Evolutionary conservation across 2,113 vertebrate species (phyloP).

Genomic region (Serilophus lunatus): DNA sequence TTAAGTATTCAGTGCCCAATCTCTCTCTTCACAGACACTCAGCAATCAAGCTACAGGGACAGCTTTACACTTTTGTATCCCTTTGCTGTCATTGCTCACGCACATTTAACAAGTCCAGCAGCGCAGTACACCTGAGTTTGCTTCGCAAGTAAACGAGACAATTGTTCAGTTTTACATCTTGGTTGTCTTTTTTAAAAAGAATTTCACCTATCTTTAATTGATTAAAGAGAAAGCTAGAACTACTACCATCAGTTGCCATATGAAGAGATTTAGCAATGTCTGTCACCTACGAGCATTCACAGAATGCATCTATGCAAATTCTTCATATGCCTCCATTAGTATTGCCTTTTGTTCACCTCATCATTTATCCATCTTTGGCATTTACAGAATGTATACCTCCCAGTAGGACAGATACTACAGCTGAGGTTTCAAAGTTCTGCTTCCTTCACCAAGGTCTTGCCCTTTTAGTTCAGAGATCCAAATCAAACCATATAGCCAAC

Average conservation of each 20-base stretch:
- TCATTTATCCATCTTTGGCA: not conserved
- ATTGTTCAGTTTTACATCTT: not conserved
- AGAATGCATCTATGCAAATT: not conserved
- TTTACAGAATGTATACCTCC: not conserved
- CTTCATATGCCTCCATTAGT: not conserved
- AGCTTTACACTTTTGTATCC: not conserved
- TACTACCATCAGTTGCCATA: not conserved
- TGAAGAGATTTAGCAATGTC: not conserved
- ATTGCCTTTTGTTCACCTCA: not conserved
- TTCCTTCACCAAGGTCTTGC: not conserved
- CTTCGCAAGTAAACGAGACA: not conserved
- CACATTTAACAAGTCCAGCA: not conserved
- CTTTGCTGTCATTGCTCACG: not conserved
- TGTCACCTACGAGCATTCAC: not conserved
- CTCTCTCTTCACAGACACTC: not conserved
- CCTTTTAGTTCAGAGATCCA: not conserved
- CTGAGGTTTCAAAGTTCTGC: not conserved
- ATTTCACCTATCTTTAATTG: not conserved
- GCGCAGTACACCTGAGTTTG: not conserved
- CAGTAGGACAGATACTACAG: not conserved
- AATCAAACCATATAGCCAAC: not conserved
- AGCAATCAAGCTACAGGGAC: not conserved
- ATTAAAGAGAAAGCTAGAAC: not conserved
- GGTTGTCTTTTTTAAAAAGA: not conserved
- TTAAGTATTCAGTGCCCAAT: not conserved